Evolutionary conservation across 2,113 vertebrate genomes (phyloP).

Genomic region (Cranoglanis bouderius): DNA sequence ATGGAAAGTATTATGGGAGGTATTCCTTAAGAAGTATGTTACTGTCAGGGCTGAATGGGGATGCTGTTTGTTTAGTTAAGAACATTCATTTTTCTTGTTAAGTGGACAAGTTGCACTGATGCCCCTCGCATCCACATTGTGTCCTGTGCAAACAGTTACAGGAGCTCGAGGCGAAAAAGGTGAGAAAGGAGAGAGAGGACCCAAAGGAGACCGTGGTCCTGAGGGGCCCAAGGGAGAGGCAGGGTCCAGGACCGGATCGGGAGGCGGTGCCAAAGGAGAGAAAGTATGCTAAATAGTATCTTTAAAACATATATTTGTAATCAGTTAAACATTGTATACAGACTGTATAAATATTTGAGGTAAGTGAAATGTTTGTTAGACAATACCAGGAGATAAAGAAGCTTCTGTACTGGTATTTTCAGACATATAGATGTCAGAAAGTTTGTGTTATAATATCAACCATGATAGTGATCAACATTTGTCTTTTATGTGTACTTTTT

Average conservation of each 20-base stretch:
- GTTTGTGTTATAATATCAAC: constrained; percentile 1
- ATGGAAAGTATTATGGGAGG: background rate
- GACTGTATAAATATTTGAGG: constrained; percentile 22
- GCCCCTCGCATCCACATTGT: background rate
- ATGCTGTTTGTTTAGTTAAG: background rate
- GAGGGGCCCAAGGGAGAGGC: constrained; percentile 79
- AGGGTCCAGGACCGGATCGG: constrained; percentile 44
- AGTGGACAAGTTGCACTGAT: background rate
- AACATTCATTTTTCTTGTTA: background rate
- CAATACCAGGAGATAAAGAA: background rate
- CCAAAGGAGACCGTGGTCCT: constrained; percentile 66
- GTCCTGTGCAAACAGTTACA: constrained; percentile 33
- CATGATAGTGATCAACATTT: background rate
- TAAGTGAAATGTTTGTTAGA: background rate
- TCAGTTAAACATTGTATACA: background rate
- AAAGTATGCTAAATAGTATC: constrained; percentile 70
- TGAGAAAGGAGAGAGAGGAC: constrained; percentile 71
- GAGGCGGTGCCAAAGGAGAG: constrained; percentile 66
- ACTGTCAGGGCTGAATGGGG: constrained; percentile 4
- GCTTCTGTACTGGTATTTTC: background rate
- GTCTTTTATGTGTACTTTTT: constrained; percentile 51
- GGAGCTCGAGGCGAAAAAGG: constrained; percentile 74
- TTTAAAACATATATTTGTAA: background rate
- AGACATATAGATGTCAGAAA: background rate
- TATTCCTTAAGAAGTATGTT: constrained; percentile 38